Percentiles rank a stretch among this genome's conserved stretches.
These are phyloP conservation scores for Caenorhabditis parvicauda DNA, from an alignment of 2,888 invertebrate genomes.

Conservation along the genomic window DNA sequence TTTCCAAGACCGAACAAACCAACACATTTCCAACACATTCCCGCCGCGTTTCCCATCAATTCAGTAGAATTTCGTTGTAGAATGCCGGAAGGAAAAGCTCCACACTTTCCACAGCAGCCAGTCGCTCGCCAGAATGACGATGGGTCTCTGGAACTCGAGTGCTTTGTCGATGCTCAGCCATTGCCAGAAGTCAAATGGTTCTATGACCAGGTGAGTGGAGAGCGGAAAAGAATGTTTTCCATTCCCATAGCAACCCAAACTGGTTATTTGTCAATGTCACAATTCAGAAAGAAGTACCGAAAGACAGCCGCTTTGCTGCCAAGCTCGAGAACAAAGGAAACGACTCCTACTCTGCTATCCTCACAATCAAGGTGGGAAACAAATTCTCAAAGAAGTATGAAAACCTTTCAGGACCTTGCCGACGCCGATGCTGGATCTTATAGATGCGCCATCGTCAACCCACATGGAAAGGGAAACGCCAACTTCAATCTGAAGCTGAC, in stretches of 20 bases:
- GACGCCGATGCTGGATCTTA: conserved; percentile 63
- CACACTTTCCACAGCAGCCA: conserved; percentile 63
- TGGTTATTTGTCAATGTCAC: too few species aligned
- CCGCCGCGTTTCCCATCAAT: too few species aligned
- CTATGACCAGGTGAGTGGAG: conserved; percentile 60
- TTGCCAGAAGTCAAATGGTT: conserved; percentile 63
- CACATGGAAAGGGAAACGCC: conserved; percentile 63
- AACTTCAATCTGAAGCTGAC: conserved; percentile 63
- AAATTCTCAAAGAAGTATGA: conserved; percentile 14
- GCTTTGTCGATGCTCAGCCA: conserved; percentile 62
- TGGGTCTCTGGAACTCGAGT: conserved; percentile 62
- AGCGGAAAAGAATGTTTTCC: too few species aligned
- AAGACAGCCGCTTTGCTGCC: conserved; percentile 54
- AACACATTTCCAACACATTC: too few species aligned
- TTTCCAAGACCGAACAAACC: too few species aligned
- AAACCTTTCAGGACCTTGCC: conserved; percentile 57
- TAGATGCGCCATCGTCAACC: conserved; percentile 63
- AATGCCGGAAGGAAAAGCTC: conserved; percentile 63
- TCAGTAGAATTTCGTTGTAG: too few species aligned
- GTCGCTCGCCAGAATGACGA: conserved; percentile 63
- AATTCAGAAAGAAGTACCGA: conserved; percentile 58
- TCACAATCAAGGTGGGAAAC: conserved; percentile 59
- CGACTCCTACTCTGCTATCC: conserved; percentile 61
- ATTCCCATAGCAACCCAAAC: too few species aligned
- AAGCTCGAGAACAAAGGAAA: conserved; percentile 57